A percentile compares a stretch with the other conserved stretches of the same genome.
Evolutionary conservation across 2,113 vertebrate genomes (phyloP).

Genomic region (Fukomys damarensis): DNA sequence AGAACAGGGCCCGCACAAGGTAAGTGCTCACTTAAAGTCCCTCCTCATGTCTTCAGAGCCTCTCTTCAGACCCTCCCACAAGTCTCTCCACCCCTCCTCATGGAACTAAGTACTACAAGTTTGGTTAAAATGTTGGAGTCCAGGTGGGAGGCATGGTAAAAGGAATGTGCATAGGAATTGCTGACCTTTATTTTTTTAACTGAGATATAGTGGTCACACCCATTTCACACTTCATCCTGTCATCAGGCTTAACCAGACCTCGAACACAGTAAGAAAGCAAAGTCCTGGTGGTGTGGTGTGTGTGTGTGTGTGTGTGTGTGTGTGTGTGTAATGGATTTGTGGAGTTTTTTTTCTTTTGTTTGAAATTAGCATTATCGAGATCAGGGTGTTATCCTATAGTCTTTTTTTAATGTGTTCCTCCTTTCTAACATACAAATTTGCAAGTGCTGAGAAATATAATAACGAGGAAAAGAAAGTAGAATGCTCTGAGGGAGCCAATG

Average conservation of each 20-base stretch:
- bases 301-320: not conserved
- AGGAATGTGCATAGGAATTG: not conserved
- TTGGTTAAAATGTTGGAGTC: not conserved
- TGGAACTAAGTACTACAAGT: not conserved
- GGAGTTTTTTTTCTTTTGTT: not conserved
- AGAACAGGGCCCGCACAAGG: not conserved
- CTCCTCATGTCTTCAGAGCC: not conserved
- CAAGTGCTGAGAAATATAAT: constrained; percentile 59
- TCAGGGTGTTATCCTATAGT: constrained; percentile 51
- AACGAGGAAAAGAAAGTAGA: constrained; percentile 64
- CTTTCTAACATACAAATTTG: constrained; percentile 50
- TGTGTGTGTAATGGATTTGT: not conserved
- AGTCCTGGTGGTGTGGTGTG: not conserved
- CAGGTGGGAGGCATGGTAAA: not conserved
- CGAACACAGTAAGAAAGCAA: constrained; percentile 66
- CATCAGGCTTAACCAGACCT: constrained; percentile 26
- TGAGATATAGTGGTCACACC: constrained; percentile 51
- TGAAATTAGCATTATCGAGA: constrained; percentile 70
- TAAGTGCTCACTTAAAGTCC: constrained; percentile 3
- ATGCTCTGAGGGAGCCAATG: not conserved
- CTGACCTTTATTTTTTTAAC: constrained; percentile 62
- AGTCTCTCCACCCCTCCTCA: not conserved
- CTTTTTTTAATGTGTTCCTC: constrained; percentile 39
- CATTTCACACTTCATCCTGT: constrained; percentile 52
- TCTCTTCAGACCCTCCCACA: not conserved